phyloP scores from a whole-genome alignment of 23 tunicate species.

The Trididemnum nubilum region DNA sequence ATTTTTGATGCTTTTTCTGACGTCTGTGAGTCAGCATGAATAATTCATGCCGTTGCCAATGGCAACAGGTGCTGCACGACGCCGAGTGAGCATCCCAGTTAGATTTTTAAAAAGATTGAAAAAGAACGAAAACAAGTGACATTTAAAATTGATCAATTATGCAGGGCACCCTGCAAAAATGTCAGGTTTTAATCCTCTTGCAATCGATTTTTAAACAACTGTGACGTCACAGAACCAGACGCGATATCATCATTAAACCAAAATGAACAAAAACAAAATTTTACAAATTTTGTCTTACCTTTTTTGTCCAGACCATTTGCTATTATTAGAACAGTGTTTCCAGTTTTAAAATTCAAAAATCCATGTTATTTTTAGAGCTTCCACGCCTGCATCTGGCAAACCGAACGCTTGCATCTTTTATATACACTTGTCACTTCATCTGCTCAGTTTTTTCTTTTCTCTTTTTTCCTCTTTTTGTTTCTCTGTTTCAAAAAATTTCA shows the following conservation, averaged over 20 bases:
- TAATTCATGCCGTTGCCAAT: constrained; percentile 13
- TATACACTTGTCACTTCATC: background rate
- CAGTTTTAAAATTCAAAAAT: too few relatives aligned
- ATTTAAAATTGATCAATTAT: constrained; percentile 24
- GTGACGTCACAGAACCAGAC: background rate
- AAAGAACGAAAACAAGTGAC: background rate
- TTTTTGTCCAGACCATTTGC: background rate
- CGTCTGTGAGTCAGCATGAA: constrained; percentile 1
- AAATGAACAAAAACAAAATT: background rate
- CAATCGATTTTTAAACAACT: constrained; percentile 11
- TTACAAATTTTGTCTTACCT: constrained; percentile 7
- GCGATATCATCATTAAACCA: background rate
- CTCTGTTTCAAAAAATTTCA: background rate
- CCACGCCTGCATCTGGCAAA: background rate
- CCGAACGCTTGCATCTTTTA: background rate
- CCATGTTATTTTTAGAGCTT: background rate
- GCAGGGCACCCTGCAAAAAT: background rate
- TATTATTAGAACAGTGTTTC: too few relatives aligned
- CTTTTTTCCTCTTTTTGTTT: background rate
- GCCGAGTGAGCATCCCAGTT: background rate
- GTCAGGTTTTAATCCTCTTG: constrained; percentile 11
- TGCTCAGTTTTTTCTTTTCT: background rate
- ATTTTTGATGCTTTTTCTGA: background rate
- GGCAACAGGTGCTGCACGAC: background rate
- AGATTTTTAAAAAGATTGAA: background rate